Conservation (phyloP, 2,888 invertebrate species). For the Herminia tarsipennalis region DNA sequence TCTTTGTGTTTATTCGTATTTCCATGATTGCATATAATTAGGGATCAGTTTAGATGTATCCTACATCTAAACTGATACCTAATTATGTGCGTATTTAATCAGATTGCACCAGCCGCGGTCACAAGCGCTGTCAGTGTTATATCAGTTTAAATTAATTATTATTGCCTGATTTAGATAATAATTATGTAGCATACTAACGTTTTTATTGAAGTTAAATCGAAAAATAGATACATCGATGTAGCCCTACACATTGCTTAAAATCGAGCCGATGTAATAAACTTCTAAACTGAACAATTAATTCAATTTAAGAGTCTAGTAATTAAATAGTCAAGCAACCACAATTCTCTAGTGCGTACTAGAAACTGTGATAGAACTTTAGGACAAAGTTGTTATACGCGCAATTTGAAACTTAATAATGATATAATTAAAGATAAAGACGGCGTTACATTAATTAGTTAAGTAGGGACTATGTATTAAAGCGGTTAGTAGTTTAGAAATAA, state of each 20-base stretch:
- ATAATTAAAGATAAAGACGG: constrained; percentile 45
- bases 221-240: not conserved
- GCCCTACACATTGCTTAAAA: not conserved
- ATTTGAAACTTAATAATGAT: constrained; percentile 45
- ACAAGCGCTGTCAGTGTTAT: too few relatives aligned
- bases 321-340: constrained; percentile 28
- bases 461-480: constrained; percentile 30
- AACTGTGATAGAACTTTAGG: constrained; percentile 27
- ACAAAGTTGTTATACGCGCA: constrained; percentile 39
- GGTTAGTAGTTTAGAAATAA: constrained; percentile 26
- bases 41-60: too few relatives aligned
- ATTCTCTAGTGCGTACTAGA: constrained; percentile 25
- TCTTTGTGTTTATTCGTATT: too few relatives aligned
- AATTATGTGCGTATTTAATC: too few relatives aligned
- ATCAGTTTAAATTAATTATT: too few relatives aligned
- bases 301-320: constrained; percentile 22
- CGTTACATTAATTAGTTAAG: constrained; percentile 43
- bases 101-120: too few relatives aligned
- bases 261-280: constrained; percentile 2
- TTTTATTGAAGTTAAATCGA: not conserved
- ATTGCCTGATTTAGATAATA: too few relatives aligned
- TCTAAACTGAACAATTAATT: constrained; percentile 8
- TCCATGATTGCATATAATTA: too few relatives aligned
- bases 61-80: too few relatives aligned
- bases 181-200: too few relatives aligned